These are phyloP conservation scores for Troglohyphantes excavatus DNA, from an alignment of 2,888 invertebrate species.

Conservation along the genomic window DNA sequence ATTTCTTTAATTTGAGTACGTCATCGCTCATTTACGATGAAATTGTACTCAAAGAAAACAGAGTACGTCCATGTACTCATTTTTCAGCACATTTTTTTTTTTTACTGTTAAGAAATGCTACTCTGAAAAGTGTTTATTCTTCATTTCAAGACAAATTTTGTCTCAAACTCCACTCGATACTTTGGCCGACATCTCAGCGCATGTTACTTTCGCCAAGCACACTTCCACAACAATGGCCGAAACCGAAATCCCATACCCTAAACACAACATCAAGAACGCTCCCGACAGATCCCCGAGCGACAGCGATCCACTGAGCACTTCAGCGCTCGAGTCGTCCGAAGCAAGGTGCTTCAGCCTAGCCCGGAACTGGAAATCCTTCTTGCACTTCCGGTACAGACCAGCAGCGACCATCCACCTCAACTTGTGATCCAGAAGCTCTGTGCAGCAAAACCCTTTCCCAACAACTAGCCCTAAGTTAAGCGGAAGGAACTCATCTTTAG, in stretches of 20 bases:
- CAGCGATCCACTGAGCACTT: neutral
- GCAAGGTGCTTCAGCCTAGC: neutral
- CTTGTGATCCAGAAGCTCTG: neutral
- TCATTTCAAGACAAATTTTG: no score
- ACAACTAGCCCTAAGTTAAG: neutral
- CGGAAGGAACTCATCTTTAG: conserved; percentile 17
- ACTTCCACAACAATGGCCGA: neutral
- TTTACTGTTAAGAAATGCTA: no score
- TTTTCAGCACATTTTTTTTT: no score
- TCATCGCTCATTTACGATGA: no score
- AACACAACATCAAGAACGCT: conserved; percentile 18
- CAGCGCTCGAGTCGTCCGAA: neutral
- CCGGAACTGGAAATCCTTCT: conserved; percentile 22
- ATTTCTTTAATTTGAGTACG: no score
- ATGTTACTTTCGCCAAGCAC: neutral
- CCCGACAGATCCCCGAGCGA: conserved; percentile 33
- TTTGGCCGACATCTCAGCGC: no score
- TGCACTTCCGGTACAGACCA: conserved; percentile 18
- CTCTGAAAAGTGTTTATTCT: no score
- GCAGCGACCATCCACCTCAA: neutral
- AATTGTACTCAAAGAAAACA: no score
- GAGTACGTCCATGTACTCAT: no score
- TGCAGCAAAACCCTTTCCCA: conserved; percentile 11
- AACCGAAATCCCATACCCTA: neutral
- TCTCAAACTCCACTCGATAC: no score